These are phyloP conservation scores for Patella depressa DNA, from an alignment of 2,888 invertebrate species.

Conservation along the genomic window DNA sequence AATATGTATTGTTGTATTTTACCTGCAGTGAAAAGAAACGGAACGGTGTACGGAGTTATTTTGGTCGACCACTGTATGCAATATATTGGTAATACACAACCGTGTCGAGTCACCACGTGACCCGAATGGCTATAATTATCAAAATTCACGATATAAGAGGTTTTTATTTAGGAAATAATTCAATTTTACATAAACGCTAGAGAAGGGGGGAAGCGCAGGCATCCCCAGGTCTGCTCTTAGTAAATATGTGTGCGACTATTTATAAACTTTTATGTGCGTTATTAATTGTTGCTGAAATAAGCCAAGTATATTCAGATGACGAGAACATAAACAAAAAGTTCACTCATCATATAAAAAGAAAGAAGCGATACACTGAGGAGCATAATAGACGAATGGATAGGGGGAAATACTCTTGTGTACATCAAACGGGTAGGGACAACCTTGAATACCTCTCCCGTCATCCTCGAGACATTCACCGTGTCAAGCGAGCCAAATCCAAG, in stretches of 20 bases:
- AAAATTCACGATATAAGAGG: background rate
- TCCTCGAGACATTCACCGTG: conserved; percentile 21
- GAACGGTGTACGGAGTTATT: background rate
- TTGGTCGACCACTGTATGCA: background rate
- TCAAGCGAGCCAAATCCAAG: background rate
- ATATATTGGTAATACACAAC: background rate
- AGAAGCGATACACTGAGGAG: background rate
- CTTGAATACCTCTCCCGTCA: conserved; percentile 20
- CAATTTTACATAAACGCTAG: conserved; percentile 3
- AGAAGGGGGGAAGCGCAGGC: no score
- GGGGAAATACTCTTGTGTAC: background rate
- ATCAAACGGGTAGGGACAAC: conserved; percentile 12
- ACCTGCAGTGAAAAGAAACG: background rate
- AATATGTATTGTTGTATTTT: conserved; percentile 1
- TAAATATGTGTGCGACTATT: background rate
- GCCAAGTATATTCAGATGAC: background rate
- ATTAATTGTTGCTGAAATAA: background rate
- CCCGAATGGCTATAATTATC: background rate
- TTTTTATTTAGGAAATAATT: background rate
- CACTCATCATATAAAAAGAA: background rate
- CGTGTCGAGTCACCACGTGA: conserved; percentile 3
- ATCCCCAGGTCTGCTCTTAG: no score
- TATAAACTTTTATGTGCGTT: background rate
- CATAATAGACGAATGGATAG: background rate
- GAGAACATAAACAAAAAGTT: conserved; percentile 2